Base-by-base conservation (phyloP, 1,140 invertebrate species). In the Ladona fulva region DNA sequence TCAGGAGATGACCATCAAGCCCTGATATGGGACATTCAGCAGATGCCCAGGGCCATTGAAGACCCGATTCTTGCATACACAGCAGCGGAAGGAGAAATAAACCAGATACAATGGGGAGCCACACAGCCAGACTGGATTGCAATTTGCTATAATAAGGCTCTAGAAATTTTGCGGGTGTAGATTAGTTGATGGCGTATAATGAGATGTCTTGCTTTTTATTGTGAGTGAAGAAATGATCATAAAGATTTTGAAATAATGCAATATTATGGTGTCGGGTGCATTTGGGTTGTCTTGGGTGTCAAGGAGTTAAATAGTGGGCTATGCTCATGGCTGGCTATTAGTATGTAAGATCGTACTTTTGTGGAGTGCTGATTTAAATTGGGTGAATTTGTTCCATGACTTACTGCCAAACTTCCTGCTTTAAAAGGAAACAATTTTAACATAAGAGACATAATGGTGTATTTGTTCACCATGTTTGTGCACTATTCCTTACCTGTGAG, bases 21-120 rank as follows among this genome's bases (percentile, higher is more conserved):
- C n/a, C 87, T 99, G 75, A 99, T 99, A 83, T 99, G 98, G 98
- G 98, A 99, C 86, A 98, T 99, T 82, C 96, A 98, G 86, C 96
- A 98, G 87, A 99, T 99, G 97, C 97, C 97, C 29, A 89, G 97
- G 81, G 96, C 97, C n/a, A 99, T 99, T 80, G 97, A 99, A 87
- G 97, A 99, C 89, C 98, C 98, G 24, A 99, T 99, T 82, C 89
- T 99, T 24, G 98, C 98, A 0, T 99, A 99, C 86, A 98, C 96
- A 11, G 96, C 97, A 24, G 96, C 97, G 16, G 96, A 97, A 86
- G 97, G 97, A 66, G 98, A 99, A 89, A 97, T 99, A 80, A 99
- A 99, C 89, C 97, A 99, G 87, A 99, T 99, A 81, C 97, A 99
- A 85, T 99, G 98, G 98, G 97, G 97, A 5, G 96, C 96, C n/a